Percentiles rank a stretch among this genome's conserved stretches.
phyloP scores from a whole-genome alignment of 2,113 vertebrate genomes.

The Crotalus helleri region DNA sequence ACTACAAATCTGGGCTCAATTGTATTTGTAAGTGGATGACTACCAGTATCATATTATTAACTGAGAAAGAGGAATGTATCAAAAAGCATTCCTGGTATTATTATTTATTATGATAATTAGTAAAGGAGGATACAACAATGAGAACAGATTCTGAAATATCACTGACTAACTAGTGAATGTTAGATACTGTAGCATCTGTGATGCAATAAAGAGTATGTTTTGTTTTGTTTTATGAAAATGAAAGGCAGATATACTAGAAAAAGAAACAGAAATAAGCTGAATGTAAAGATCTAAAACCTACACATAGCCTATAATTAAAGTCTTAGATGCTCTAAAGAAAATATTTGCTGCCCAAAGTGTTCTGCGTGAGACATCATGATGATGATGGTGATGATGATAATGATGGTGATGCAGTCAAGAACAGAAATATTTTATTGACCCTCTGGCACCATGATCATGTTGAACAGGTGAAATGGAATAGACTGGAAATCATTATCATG shows the following conservation, averaged over 20 bases:
- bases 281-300: neutral
- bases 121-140: neutral
- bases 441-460: neutral
- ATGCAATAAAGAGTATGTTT: neutral
- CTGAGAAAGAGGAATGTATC: neutral
- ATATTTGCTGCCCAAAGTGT: neutral
- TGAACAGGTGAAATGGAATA: neutral
- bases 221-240: neutral
- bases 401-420: neutral
- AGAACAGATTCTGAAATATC: neutral
- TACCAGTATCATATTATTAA: neutral
- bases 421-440: neutral
- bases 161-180: neutral
- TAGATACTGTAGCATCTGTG: neutral
- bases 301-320: neutral
- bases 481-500: neutral
- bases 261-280: neutral
- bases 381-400: neutral
- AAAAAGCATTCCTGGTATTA: neutral
- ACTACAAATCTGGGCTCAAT: neutral
- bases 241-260: neutral
- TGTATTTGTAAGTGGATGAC: neutral
- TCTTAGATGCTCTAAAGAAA: neutral
- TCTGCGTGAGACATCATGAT: neutral
- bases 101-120: neutral